Percentiles rank a stretch among this genome's conserved stretches.
These are phyloP conservation scores for Netelia melanura DNA, from an alignment of 2,888 invertebrate genomes.

Conservation along the genomic window DNA sequence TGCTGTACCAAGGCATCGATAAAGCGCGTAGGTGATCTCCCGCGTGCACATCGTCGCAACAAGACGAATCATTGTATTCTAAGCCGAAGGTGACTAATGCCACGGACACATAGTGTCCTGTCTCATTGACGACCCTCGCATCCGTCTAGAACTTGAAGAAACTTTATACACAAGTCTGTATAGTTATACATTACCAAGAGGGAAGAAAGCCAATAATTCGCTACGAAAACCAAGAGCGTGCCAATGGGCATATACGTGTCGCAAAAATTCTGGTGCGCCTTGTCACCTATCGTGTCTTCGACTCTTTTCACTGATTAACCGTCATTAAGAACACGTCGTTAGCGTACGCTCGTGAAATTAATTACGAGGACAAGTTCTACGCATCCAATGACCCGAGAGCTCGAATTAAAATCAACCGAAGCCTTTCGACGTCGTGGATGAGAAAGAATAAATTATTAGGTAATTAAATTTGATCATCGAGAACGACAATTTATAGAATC, in stretches of 20 bases:
- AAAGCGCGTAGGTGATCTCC: constrained; percentile 50
- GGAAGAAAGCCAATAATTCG: constrained; percentile 46
- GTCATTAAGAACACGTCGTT: constrained; percentile 56
- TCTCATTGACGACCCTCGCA: constrained; percentile 42
- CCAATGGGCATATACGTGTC: constrained; percentile 53
- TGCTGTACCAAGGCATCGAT: constrained; percentile 12
- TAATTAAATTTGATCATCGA: too few species aligned
- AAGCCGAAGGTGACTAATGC: constrained; percentile 63
- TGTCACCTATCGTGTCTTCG: constrained; percentile 27
- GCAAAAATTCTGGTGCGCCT: constrained; percentile 30
- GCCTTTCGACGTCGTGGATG: neutral
- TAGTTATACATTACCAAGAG: constrained; percentile 4
- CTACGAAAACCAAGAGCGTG: constrained; percentile 41
- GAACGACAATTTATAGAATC: too few species aligned
- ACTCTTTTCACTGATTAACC: constrained; percentile 36
- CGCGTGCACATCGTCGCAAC: constrained; percentile 20
- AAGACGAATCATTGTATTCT: constrained; percentile 58
- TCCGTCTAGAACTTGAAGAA: constrained; percentile 35
- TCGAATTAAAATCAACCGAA: neutral
- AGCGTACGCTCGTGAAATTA: constrained; percentile 60
- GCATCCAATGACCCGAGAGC: constrained; percentile 45
- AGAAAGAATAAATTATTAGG: too few species aligned
- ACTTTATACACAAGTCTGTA: constrained; percentile 18
- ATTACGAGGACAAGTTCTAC: constrained; percentile 61
- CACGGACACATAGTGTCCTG: constrained; percentile 38